Evolutionary conservation across 2,113 vertebrate species (phyloP).

Genomic region (Malaclemys terrapin): DNA sequence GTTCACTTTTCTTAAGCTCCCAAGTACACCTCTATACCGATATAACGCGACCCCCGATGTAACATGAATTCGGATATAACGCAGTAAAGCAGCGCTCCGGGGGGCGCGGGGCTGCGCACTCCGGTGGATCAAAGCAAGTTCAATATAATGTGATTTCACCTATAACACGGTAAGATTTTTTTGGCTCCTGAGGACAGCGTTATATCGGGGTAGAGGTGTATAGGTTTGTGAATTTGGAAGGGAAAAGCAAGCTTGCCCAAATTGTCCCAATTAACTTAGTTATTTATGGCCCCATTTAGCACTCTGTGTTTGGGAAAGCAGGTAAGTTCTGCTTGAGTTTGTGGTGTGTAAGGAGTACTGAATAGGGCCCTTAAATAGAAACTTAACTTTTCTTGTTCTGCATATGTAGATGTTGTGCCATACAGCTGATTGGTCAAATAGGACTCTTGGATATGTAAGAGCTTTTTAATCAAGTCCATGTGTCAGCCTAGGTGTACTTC

Average conservation of each 20-base stretch:
- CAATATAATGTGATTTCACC: no score
- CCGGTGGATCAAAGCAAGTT: no score
- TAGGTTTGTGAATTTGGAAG: background rate
- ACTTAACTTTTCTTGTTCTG: background rate
- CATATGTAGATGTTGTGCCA: background rate
- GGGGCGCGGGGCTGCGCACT: no score
- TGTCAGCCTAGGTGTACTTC: background rate
- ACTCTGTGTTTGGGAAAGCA: background rate
- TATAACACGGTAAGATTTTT: no score
- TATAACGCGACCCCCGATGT: no score
- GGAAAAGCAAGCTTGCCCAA: background rate
- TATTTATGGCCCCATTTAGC: background rate
- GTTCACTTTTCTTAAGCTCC: background rate
- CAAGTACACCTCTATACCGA: background rate
- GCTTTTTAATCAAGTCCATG: background rate
- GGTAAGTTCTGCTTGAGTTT: background rate
- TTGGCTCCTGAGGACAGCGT: no score
- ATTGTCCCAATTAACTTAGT: background rate
- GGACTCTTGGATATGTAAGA: background rate
- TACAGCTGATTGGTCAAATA: background rate
- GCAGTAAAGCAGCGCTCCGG: no score
- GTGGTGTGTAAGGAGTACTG: background rate
- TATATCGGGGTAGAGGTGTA: no score
- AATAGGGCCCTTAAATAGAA: background rate
- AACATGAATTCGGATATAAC: no score